phyloP scores from a whole-genome alignment of 2,888 invertebrate species.

The Rhogogaster chlorosoma region DNA sequence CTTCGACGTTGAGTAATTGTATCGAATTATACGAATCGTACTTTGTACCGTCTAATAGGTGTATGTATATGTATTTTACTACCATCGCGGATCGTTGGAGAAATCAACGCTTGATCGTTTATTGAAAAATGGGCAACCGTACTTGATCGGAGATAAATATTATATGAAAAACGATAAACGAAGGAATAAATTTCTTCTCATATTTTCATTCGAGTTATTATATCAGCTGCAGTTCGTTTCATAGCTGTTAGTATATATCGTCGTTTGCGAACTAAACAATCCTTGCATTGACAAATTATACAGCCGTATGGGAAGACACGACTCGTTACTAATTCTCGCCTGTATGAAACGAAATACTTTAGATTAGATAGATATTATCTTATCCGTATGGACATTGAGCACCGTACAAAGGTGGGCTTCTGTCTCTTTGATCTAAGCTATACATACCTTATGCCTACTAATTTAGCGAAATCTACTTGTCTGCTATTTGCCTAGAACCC shows the following conservation, averaged over 20 bases:
- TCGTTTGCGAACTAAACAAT: not conserved
- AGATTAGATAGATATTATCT: slow-evolving; percentile 49
- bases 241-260: not conserved
- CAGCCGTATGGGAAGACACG: not conserved
- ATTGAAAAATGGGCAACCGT: not conserved
- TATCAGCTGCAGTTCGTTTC: not conserved
- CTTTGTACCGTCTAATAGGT: slow-evolving; percentile 16
- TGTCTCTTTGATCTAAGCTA: not conserved
- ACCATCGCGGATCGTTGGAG: not conserved
- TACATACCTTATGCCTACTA: not conserved
- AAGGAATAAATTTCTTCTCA: not conserved
- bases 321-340: not conserved
- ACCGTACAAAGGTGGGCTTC: slow-evolving; percentile 42
- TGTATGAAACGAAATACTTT: not conserved
- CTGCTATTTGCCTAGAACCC: not conserved
- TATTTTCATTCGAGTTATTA: not conserved
- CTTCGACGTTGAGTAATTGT: slow-evolving; percentile 45
- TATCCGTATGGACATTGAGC: slow-evolving; percentile 51
- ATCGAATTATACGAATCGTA: slow-evolving; percentile 28
- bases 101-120: not conserved
- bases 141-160: not conserved
- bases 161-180: not conserved
- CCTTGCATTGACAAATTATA: not conserved
- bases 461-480: slow-evolving; percentile 7
- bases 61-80: not conserved